Evolutionary conservation across 2,113 vertebrate species (phyloP).

Genomic region (Phycodurus eques): DNA sequence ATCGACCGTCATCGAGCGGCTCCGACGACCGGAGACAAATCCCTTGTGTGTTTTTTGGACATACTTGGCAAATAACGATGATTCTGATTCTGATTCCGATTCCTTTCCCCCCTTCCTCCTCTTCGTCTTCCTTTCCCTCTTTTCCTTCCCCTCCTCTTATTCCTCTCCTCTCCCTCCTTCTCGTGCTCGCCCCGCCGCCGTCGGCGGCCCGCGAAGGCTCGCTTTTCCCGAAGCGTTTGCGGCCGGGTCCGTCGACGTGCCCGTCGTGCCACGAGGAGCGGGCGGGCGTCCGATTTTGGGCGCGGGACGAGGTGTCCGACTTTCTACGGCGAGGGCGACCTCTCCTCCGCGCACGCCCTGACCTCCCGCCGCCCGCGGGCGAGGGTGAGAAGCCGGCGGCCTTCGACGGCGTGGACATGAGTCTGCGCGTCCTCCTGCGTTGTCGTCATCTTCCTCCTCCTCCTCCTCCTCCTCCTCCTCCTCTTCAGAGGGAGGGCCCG

Average conservation of each 20-base stretch:
- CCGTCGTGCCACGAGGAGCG: slow-evolving; percentile 84
- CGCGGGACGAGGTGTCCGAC: slow-evolving; percentile 74
- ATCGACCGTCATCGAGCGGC: too few species aligned
- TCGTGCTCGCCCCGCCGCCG: too few species aligned
- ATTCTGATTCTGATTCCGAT: too few species aligned
- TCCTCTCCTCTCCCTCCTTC: slow-evolving; percentile 66
- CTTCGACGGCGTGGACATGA: slow-evolving; percentile 94
- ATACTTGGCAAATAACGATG: too few species aligned
- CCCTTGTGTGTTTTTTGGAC: too few species aligned
- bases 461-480: too few species aligned
- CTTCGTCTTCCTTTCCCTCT: too few species aligned
- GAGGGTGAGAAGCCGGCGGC: slow-evolving; percentile 72
- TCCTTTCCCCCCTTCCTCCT: too few species aligned
- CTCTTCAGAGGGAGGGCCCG: slow-evolving; percentile 86
- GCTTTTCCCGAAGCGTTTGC: slow-evolving; percentile 84
- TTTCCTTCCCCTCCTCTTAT: too few species aligned
- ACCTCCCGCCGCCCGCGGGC: slow-evolving; percentile 3
- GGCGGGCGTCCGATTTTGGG: slow-evolving; percentile 83
- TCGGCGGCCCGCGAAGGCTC: slow-evolving; percentile 90
- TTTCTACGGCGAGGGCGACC: slow-evolving; percentile 80
- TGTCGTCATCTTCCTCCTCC: slow-evolving; percentile 92
- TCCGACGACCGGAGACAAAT: too few species aligned
- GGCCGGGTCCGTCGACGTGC: slow-evolving; percentile 88
- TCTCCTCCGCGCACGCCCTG: slow-evolving; percentile 69
- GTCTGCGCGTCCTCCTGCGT: slow-evolving; percentile 88